Conservation (phyloP, 2,797 vertebrate genomes). For the Falco berigora region DNA sequence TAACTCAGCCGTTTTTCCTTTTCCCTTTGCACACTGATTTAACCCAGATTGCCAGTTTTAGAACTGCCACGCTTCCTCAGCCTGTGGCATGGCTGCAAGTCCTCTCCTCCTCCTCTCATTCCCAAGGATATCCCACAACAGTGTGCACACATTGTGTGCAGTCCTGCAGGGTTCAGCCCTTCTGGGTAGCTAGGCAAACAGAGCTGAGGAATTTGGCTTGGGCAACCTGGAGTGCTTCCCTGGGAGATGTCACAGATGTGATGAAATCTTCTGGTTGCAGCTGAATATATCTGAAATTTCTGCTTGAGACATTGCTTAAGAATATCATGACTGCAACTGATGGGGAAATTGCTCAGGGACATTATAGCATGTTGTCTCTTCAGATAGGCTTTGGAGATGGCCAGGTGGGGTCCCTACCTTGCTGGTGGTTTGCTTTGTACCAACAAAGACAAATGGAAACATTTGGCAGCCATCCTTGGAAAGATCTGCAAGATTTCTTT, state of each 20-base stretch:
- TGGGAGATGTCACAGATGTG: not conserved
- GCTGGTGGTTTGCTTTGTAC: not conserved
- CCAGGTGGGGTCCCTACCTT: not conserved
- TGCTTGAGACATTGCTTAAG: not conserved
- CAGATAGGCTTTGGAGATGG: not conserved
- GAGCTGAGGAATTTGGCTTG: not conserved
- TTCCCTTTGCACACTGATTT: not conserved
- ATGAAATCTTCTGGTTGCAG: not conserved
- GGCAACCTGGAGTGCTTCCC: not conserved
- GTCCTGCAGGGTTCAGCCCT: not conserved
- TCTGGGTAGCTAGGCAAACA: not conserved
- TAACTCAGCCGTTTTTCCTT: not conserved
- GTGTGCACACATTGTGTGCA: not conserved
- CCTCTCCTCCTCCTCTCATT: not conserved
- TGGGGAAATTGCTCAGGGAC: not conserved
- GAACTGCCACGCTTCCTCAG: accelerated
- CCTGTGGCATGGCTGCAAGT: accelerated
- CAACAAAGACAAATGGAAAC: not conserved
- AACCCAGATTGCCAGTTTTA: not conserved
- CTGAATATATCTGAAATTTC: not conserved
- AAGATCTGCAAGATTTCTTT: not conserved
- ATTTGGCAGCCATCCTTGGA: not conserved
- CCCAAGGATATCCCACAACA: not conserved
- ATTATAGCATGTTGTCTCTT: not conserved
- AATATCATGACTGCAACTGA: not conserved